These are phyloP conservation scores for Helicoverpa armigera DNA, from an alignment of 1,140 invertebrate species.

Conservation along the genomic window DNA sequence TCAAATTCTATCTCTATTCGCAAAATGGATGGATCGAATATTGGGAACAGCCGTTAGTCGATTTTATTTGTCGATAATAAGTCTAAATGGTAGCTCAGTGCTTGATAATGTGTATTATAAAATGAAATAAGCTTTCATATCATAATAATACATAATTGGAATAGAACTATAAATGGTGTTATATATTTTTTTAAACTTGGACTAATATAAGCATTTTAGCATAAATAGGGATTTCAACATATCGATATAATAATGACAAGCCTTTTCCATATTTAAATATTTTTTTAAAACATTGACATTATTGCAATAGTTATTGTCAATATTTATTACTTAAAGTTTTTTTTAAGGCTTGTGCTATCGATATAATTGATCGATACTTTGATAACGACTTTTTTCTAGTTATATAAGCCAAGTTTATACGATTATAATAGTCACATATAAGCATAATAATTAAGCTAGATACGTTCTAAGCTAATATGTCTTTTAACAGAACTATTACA, in stretches of 20 bases:
- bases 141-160: no score
- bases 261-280: not conserved
- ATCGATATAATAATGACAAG: not conserved
- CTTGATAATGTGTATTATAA: not conserved
- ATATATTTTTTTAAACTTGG: not conserved
- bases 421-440: not conserved
- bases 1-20: no score
- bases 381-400: not conserved
- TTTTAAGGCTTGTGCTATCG: not conserved
- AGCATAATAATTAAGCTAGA: not conserved
- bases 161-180: not conserved
- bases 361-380: not conserved
- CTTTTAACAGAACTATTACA: slow-evolving; percentile 26
- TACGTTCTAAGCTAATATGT: slow-evolving; percentile 6
- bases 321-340: not conserved
- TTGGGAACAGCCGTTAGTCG: not conserved
- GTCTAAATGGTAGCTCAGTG: not conserved
- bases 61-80: not conserved
- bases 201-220: not conserved
- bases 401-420: not conserved
- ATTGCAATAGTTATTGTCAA: not conserved
- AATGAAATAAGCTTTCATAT: no score
- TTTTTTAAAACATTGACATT: not conserved
- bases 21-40: no score
- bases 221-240: not conserved